phyloP scores from a whole-genome alignment of 1,140 invertebrate genomes.

The Orchesella cincta region DNA sequence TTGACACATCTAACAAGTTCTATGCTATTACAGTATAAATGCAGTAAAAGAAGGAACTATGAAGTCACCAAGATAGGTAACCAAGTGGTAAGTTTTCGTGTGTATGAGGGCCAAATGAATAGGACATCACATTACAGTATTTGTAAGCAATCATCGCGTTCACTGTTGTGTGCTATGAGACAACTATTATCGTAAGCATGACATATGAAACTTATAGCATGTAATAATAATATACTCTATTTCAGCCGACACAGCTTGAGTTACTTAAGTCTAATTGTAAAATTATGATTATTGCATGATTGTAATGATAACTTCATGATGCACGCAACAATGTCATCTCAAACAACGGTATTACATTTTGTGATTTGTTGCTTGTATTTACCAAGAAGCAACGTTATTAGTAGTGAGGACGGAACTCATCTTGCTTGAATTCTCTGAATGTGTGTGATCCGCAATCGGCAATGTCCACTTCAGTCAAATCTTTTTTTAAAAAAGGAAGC shows the following conservation, averaged over 20 bases:
- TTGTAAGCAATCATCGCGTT: too few relatives aligned
- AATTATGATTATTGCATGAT: slow-evolving; percentile 24
- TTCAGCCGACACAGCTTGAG: not conserved
- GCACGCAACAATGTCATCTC: not conserved
- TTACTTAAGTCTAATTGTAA: not conserved
- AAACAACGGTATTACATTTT: not conserved
- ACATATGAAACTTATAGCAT: too few relatives aligned
- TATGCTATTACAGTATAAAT: too few relatives aligned
- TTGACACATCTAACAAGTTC: too few relatives aligned
- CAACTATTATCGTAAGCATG: too few relatives aligned
- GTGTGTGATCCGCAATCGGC: not conserved
- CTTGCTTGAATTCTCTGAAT: slow-evolving; percentile 19
- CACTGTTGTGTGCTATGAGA: too few relatives aligned
- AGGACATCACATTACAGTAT: too few relatives aligned
- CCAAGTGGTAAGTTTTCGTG: too few relatives aligned
- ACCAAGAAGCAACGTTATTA: not conserved
- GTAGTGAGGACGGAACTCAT: slow-evolving; percentile 16
- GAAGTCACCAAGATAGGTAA: too few relatives aligned
- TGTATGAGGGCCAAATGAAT: too few relatives aligned
- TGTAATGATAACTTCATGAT: slow-evolving; percentile 18
- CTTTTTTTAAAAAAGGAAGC: not conserved
- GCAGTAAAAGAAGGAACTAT: too few relatives aligned
- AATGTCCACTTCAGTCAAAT: not conserved
- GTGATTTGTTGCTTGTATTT: not conserved
- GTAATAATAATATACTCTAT: not conserved